Base-by-base conservation (phyloP, 2,113 vertebrate species). In the Melospiza melodia region DNA sequence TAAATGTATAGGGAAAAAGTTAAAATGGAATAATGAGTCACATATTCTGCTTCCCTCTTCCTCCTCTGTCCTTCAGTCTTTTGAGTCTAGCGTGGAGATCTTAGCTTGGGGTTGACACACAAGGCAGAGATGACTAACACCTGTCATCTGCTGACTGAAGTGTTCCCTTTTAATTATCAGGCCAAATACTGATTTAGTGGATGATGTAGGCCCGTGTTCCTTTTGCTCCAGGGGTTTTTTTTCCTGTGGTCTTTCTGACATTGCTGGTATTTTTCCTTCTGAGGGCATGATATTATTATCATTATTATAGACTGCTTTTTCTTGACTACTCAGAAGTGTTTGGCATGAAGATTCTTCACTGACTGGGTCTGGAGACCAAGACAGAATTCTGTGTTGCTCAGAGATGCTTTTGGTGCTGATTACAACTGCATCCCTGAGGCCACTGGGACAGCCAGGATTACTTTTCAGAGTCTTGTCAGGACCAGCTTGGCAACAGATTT, bases 381-480 rank as follows among this genome's bases (percentile, higher is more conserved):
- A 55, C 74, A 94, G 67, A 62, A n/a, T 71, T 80, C 22, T 4
- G 3, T 67, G 35, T 74, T 90, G 27, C 66, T 87, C 65, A 61
- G 66, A 78, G 76, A 15, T 90, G 52, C 48, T 90, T 94, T 90
- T 92, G 48, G 31, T 71, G 30, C n/a, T 43, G 54, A 37, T 48
- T n/a, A 5, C 6, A 22, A 22, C 39, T 71, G 39, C 68, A 84
- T 93, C 22, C 20, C 44, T 33, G 44, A 79, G 41, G 80, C 72
- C 48, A 35, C 52, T 89, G 75, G 51, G 67, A 58, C 41, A 74
- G 71, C 71, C 71, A 75, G 28, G 57, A 78, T 84, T 80, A 71
- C 72, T 93, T 93, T 87, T 86, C 51, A 83, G n/a, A 89, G 54
- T 68, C 52, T 78, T 93, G 65, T 87, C 65, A 79, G 55, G 33